Percentiles rank a stretch among this genome's conserved stretches.
Evolutionary conservation across 1,140 invertebrate species (phyloP).

Genomic region (Halesus radiatus): DNA sequence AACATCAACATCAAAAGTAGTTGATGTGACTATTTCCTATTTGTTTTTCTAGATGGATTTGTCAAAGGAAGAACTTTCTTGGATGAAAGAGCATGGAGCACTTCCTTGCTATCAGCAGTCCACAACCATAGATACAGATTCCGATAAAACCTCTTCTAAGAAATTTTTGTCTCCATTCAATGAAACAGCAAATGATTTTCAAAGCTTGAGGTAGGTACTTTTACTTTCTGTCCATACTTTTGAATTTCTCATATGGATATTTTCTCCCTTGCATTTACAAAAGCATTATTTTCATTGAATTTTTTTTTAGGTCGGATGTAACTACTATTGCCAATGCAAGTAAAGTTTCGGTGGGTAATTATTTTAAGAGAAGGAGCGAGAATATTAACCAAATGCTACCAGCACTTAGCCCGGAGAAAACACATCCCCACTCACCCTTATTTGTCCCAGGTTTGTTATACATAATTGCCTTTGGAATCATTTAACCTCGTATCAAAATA

Average conservation of each 20-base stretch:
- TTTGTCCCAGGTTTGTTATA: slow-evolving; percentile 23
- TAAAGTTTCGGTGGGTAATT: slow-evolving; percentile 53
- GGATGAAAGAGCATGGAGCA: slow-evolving; percentile 52
- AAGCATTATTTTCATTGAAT: not conserved
- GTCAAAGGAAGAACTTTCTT: slow-evolving; percentile 48
- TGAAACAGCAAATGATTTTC: slow-evolving; percentile 2
- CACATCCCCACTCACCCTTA: slow-evolving; percentile 7
- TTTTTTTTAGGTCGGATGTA: not conserved
- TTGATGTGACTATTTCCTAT: not conserved
- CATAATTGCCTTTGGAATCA: no score
- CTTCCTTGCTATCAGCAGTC: slow-evolving; percentile 42
- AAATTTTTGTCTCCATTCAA: slow-evolving; percentile 15
- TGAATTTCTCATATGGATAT: not conserved
- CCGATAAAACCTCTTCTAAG: slow-evolving; percentile 8
- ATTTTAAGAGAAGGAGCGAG: slow-evolving; percentile 44
- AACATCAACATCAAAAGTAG: no score
- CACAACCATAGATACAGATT: slow-evolving; percentile 16
- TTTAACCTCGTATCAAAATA: no score
- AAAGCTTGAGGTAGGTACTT: slow-evolving; percentile 4
- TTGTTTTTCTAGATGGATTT: slow-evolving; percentile 44
- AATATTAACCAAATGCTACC: slow-evolving; percentile 47
- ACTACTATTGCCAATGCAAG: slow-evolving; percentile 37
- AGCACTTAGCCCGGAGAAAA: slow-evolving; percentile 50
- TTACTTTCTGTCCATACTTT: not conserved
- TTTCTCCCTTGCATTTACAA: no score